Evolutionary conservation across 2,113 vertebrate species (phyloP).

Genomic region (Calidris pugnax): DNA sequence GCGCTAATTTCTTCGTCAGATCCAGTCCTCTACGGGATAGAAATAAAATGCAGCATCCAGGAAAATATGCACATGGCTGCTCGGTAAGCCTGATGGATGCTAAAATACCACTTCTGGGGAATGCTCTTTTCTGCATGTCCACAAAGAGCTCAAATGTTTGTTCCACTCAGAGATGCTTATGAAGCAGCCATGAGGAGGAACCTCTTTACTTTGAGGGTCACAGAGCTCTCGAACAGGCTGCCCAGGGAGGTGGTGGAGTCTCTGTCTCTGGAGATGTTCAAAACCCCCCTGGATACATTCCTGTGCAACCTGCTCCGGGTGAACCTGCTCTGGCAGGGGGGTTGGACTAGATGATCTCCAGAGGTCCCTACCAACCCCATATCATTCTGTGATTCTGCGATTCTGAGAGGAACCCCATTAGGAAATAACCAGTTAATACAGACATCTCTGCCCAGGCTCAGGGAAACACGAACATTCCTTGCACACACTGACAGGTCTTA

Average conservation of each 20-base stretch:
- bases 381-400: no score
- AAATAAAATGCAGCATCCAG: background rate
- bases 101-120: background rate
- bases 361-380: no score
- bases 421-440: background rate
- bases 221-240: no score
- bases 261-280: no score
- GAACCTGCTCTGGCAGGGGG: no score
- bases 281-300: no score
- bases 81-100: background rate
- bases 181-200: background rate
- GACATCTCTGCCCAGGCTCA: background rate
- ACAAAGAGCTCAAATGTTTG: background rate
- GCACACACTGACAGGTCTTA: background rate
- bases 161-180: background rate
- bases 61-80: background rate
- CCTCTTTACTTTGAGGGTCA: no score
- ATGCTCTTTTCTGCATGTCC: accelerated
- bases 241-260: no score
- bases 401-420: background rate
- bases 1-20: background rate
- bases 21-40: background rate
- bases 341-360: no score
- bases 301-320: no score
- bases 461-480: background rate